A percentile compares a stretch with the other conserved stretches of the same genome.
phyloP scores from a whole-genome alignment of 1,140 invertebrate genomes.

The Pseudoatta argentina region DNA sequence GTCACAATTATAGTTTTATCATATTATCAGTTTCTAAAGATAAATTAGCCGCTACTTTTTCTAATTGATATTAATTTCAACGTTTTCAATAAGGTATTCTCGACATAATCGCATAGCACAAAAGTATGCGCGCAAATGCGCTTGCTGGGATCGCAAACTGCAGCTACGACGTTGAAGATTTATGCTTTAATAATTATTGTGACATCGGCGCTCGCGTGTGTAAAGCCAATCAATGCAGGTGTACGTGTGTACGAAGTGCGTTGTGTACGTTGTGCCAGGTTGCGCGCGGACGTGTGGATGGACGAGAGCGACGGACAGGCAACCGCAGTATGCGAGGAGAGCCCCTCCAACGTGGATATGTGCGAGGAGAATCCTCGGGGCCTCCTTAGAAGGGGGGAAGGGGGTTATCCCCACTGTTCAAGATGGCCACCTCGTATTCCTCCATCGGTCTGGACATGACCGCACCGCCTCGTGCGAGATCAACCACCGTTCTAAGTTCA shows the following conservation, averaged over 20 bases:
- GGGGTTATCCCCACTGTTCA: slow-evolving; percentile 74
- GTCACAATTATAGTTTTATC: neutral
- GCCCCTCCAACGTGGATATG: neutral
- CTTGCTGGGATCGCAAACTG: slow-evolving; percentile 3
- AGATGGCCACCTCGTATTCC: slow-evolving; percentile 84
- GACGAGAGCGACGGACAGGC: slow-evolving; percentile 73
- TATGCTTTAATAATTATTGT: slow-evolving; percentile 84
- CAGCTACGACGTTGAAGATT: slow-evolving; percentile 72
- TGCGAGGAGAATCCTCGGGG: slow-evolving; percentile 77
- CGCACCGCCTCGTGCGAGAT: slow-evolving; percentile 54
- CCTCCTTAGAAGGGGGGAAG: slow-evolving; percentile 77
- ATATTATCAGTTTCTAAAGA: neutral
- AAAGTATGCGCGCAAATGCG: neutral
- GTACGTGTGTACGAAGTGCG: slow-evolving; percentile 55
- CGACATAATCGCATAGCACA: neutral
- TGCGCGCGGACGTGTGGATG: slow-evolving; percentile 68
- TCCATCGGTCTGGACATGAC: slow-evolving; percentile 65
- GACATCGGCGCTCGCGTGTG: slow-evolving; percentile 78
- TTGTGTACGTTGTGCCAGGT: slow-evolving; percentile 38
- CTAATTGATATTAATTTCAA: slow-evolving; percentile 35
- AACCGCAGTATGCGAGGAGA: slow-evolving; percentile 61
- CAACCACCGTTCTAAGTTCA: slow-evolving; percentile 53
- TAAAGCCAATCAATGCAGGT: slow-evolving; percentile 73
- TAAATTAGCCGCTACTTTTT: neutral
- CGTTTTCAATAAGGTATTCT: neutral